Conservation (phyloP, 23 tunicate genomes). For the Corella eumyota region DNA sequence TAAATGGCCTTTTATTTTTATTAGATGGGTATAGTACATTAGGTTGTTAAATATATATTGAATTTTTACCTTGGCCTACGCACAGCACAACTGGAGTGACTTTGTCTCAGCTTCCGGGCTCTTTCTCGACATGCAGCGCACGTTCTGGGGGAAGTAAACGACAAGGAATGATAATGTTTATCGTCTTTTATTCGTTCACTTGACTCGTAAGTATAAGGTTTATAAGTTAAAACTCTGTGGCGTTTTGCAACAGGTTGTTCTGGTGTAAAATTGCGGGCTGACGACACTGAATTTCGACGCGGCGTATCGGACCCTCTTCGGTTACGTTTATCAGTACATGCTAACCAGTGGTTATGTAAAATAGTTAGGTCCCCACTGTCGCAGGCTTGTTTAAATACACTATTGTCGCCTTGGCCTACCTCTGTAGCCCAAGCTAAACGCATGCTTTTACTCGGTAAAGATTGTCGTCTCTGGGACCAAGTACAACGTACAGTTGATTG, state of each 20-base stretch:
- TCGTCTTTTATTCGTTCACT: constrained; percentile 46
- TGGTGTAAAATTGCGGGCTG: background rate
- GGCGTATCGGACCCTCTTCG: background rate
- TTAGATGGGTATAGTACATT: too few relatives aligned
- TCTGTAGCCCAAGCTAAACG: constrained; percentile 47
- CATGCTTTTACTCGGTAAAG: constrained; percentile 9
- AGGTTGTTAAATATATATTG: too few relatives aligned
- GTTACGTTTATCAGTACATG: background rate
- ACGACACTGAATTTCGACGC: background rate
- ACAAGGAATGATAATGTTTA: background rate
- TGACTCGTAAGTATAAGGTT: constrained; percentile 28
- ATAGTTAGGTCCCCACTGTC: constrained; percentile 31
- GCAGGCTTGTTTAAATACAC: constrained; percentile 23
- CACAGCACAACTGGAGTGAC: too few relatives aligned
- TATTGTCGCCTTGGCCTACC: constrained; percentile 16
- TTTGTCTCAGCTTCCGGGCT: constrained; percentile 10
- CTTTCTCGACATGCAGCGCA: constrained; percentile 31
- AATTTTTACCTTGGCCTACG: constrained; percentile 4
- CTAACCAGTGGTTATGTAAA: constrained; percentile 32
- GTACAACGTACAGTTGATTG: constrained; percentile 3
- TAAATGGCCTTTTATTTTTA: too few relatives aligned
- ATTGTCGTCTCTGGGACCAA: constrained; percentile 17
- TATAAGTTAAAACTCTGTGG: background rate
- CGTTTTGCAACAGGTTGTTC: background rate
- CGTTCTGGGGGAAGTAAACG: background rate